A percentile compares a stretch with the other conserved stretches of the same genome.
These are phyloP conservation scores for Glossophaga mutica DNA, from an alignment of 2,797 vertebrate species.

Conservation along the genomic window DNA sequence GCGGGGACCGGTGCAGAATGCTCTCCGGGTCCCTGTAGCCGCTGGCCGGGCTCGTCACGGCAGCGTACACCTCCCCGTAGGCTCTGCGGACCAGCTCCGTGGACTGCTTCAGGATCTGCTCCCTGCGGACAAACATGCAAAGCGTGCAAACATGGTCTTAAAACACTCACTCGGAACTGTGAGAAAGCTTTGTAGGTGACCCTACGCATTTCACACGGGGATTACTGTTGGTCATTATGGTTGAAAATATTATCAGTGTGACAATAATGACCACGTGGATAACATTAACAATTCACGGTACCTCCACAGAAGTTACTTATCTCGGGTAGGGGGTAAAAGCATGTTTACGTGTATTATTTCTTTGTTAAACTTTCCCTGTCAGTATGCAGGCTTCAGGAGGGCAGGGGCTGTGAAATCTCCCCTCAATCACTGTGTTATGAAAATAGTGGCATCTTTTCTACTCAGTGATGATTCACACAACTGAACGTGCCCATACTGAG, in stretches of 20 bases:
- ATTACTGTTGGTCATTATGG: too few species aligned
- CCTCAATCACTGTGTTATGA: background rate
- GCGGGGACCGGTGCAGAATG: constrained; percentile 91
- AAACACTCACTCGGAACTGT: background rate
- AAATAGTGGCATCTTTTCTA: background rate
- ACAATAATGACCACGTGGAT: background rate
- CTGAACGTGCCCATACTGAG: background rate
- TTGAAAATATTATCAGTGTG: too few species aligned
- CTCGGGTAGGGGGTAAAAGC: background rate
- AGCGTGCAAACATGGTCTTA: background rate
- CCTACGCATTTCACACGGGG: background rate
- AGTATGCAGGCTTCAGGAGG: background rate
- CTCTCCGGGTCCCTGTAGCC: constrained; percentile 90
- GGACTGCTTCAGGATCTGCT: constrained; percentile 95
- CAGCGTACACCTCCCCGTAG: constrained; percentile 91
- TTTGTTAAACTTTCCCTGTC: background rate
- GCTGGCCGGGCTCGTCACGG: constrained; percentile 88
- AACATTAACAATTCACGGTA: background rate
- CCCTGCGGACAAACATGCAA: constrained; percentile 81
- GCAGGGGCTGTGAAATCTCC: background rate
- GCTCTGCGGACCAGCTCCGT: constrained; percentile 95
- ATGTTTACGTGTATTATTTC: background rate
- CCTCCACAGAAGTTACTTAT: background rate
- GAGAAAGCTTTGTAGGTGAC: background rate
- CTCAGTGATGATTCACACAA: background rate